These are phyloP conservation scores for Chascanopsetta lugubris DNA, from an alignment of 2,113 vertebrate genomes.

Conservation along the genomic window DNA sequence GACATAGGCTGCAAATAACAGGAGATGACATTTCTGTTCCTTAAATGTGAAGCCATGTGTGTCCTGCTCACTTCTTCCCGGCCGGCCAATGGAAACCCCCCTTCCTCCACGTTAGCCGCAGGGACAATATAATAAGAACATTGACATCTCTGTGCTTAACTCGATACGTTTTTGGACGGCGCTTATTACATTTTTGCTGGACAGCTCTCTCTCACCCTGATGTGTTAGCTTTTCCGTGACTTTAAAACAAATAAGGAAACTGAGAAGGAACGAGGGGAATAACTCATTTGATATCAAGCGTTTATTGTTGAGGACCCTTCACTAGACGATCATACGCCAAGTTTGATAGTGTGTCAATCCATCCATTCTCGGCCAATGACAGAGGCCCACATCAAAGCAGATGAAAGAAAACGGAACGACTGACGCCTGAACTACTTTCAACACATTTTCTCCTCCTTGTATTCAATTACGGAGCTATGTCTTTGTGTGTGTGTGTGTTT, in stretches of 20 bases:
- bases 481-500: conserved; percentile 40
- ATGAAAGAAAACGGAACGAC: conserved; percentile 33
- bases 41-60: too few species aligned
- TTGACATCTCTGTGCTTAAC: too few species aligned
- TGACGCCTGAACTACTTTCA: conserved; percentile 36
- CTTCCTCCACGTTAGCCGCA: too few species aligned
- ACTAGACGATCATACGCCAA: not conserved
- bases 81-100: too few species aligned
- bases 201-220: too few species aligned
- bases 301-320: not conserved
- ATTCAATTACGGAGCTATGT: conserved; percentile 69
- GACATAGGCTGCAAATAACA: conserved; percentile 1
- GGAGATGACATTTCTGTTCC: not conserved
- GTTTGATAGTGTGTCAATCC: not conserved
- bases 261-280: not conserved
- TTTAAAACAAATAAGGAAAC: not conserved
- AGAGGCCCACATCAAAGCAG: not conserved
- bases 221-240: too few species aligned
- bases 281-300: not conserved
- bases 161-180: too few species aligned
- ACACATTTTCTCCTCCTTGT: conserved; percentile 78
- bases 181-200: too few species aligned
- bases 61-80: not conserved
- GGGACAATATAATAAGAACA: too few species aligned
- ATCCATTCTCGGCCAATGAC: not conserved